These are phyloP conservation scores for Silurus meridionalis DNA, from an alignment of 2,113 vertebrate genomes.

Conservation along the genomic window DNA sequence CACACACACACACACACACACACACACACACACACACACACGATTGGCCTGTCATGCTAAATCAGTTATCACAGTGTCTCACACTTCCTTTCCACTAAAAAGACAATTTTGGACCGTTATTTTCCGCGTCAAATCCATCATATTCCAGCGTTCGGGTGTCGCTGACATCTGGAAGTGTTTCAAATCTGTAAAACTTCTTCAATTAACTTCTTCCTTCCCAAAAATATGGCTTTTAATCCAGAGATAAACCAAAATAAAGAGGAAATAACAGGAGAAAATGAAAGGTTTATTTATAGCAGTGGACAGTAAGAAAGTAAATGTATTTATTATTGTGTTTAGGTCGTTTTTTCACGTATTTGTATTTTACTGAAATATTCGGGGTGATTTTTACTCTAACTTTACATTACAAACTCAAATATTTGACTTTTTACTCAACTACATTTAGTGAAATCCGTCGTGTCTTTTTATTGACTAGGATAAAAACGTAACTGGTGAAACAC, in stretches of 20 bases:
- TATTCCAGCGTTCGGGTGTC: neutral
- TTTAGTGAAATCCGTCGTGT: too few relatives aligned
- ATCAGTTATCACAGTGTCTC: slow-evolving; percentile 18
- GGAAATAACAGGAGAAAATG: neutral
- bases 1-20: neutral
- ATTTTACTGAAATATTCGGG: too few relatives aligned
- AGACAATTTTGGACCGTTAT: neutral
- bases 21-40: neutral
- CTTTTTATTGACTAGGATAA: too few relatives aligned
- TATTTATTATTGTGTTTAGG: too few relatives aligned
- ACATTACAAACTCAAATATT: too few relatives aligned
- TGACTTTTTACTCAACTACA: too few relatives aligned
- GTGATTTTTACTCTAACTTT: too few relatives aligned
- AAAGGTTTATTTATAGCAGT: too few relatives aligned
- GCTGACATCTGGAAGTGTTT: neutral
- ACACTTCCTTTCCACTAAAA: neutral
- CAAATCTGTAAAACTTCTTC: neutral
- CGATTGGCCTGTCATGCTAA: slow-evolving; percentile 5
- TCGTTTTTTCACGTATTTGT: too few relatives aligned
- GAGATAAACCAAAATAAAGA: neutral
- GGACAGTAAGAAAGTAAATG: too few relatives aligned
- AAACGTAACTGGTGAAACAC: too few relatives aligned
- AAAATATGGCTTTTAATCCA: neutral
- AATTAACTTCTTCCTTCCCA: neutral
- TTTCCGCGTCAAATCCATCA: neutral